These are phyloP conservation scores for Acronicta alni DNA, from an alignment of 2,888 invertebrate species.

Conservation along the genomic window DNA sequence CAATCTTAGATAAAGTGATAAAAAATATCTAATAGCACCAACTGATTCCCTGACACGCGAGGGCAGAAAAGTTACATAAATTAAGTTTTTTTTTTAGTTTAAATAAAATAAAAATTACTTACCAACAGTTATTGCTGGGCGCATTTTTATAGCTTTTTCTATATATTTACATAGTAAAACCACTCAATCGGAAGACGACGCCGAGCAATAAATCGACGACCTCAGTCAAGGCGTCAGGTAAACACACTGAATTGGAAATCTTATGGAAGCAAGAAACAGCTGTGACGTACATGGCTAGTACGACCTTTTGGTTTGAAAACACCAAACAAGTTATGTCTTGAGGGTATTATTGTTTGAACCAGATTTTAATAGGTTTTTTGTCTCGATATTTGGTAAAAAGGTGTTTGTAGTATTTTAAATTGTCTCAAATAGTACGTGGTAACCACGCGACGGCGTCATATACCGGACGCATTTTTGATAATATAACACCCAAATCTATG, in stretches of 20 bases:
- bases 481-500: too few relatives aligned
- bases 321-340: conserved; percentile 34
- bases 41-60: too few relatives aligned
- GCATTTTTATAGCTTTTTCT: conserved; percentile 37
- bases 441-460: too few relatives aligned
- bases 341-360: conserved; percentile 28
- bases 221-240: conserved; percentile 18
- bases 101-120: conserved; percentile 26
- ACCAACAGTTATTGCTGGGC: conserved; percentile 34
- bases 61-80: too few relatives aligned
- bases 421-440: too few relatives aligned
- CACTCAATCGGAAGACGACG: conserved; percentile 17
- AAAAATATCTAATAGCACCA: too few relatives aligned
- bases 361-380: conserved; percentile 4
- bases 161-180: conserved; percentile 32
- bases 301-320: conserved; percentile 37
- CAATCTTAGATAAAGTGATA: too few relatives aligned
- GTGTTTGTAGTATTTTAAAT: too few relatives aligned
- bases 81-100: too few relatives aligned
- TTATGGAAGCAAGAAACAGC: conserved; percentile 10
- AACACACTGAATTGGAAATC: conserved; percentile 41
- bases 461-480: too few relatives aligned
- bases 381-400: too few relatives aligned
- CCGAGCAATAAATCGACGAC: conserved; percentile 23
- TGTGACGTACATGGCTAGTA: conserved; percentile 40